These are phyloP conservation scores for Vicugna pacos DNA, from an alignment of 2,113 vertebrate genomes.

Conservation along the genomic window DNA sequence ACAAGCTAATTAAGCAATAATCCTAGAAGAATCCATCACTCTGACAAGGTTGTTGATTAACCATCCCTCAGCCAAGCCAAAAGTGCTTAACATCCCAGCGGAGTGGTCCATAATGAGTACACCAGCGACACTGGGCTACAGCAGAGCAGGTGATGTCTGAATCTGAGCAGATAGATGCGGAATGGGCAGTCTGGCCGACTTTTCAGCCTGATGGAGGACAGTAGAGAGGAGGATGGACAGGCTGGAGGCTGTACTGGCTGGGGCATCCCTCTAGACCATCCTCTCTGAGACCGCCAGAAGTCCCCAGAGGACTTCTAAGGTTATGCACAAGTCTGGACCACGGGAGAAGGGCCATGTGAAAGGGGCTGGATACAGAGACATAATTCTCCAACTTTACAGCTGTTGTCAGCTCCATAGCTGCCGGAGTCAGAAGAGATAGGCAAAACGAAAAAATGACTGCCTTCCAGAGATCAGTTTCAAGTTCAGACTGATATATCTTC, in stretches of 20 bases:
- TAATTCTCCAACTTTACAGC: neutral
- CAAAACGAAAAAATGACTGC: neutral
- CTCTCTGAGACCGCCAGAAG: neutral
- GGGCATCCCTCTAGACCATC: neutral
- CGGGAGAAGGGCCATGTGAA: fast-evolving
- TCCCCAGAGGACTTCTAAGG: neutral
- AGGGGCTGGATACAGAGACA: fast-evolving
- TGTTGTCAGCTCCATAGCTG: neutral
- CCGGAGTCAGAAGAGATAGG: neutral
- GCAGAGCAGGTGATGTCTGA: neutral
- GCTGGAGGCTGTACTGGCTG: neutral
- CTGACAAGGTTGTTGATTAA: slow-evolving; percentile 89
- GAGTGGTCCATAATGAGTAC: slow-evolving; percentile 74
- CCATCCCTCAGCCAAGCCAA: slow-evolving; percentile 80
- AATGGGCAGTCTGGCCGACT: neutral
- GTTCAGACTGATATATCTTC: neutral
- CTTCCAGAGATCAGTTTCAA: neutral
- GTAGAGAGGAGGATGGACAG: neutral
- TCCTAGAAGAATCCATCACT: slow-evolving; percentile 87
- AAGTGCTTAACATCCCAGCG: slow-evolving; percentile 75
- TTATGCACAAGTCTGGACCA: neutral
- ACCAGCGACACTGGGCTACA: neutral
- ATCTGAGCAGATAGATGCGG: neutral
- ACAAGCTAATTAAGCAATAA: slow-evolving; percentile 88
- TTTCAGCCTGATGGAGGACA: neutral